phyloP scores from a whole-genome alignment of 2,888 invertebrate genomes.

The Eilema sororculum region DNA sequence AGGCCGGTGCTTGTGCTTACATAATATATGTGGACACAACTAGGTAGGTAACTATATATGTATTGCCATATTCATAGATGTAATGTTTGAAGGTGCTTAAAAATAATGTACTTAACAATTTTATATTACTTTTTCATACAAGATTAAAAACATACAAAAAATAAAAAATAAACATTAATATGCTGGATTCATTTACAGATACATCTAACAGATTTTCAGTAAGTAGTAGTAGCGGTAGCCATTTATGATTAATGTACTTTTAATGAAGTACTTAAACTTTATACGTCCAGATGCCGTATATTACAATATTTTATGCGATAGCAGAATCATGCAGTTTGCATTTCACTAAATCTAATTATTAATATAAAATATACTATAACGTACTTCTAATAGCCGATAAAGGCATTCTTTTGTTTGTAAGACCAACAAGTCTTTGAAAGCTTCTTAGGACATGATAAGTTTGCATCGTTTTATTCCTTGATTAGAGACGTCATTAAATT shows the following conservation, averaged over 20 bases:
- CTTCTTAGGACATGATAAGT: background rate
- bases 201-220: no score
- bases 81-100: constrained; percentile 4
- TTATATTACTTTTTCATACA: background rate
- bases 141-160: no score
- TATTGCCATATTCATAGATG: background rate
- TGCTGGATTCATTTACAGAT: background rate
- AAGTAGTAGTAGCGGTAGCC: no score
- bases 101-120: constrained; percentile 11
- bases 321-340: background rate
- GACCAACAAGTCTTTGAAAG: background rate
- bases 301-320: background rate
- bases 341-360: background rate
- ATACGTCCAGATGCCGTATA: background rate
- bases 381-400: background rate
- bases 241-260: background rate
- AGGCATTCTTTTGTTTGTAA: background rate
- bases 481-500: background rate
- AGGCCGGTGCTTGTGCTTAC: constrained; percentile 38
- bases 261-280: background rate
- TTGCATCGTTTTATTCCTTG: background rate
- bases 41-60: background rate
- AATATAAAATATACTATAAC: background rate
- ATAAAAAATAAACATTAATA: no score
- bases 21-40: constrained; percentile 11